Base-by-base conservation (phyloP, 2,888 invertebrate species). In the Acronicta psi region DNA sequence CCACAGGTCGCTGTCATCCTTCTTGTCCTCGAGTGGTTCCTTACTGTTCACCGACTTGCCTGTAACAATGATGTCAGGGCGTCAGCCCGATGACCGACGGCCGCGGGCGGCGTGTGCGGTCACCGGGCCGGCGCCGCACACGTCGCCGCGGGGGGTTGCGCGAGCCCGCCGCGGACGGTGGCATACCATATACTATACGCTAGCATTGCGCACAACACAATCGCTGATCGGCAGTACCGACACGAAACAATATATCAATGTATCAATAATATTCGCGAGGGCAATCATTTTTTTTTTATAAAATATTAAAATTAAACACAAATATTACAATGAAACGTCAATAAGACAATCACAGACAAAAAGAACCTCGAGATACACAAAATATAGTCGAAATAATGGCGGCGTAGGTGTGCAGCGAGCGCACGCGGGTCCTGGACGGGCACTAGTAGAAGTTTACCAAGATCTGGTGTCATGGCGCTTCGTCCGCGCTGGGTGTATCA, bases 1-100 rank as follows among this genome's bases (percentile, higher is more conserved):
- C 97, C 98, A 98, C 76, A 98, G 95, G 93, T 97, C 97, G 82
- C 95, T 97, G 91, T 97, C 97, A 91, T 97, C 97, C 91, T 97
- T 97, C 86, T 95, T 96, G 89, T 96, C 96, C 76, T 96, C 96
- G 79, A 93, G 88, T 77, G 95, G 94, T 88, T 96, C 96, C 91
- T 95, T 96, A 81, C 69, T 89, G 88, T 92, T 94, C 87, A 92
- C 94, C 84, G 95, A 95, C 92, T 96, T 96, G 90, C 95, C 96
- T 96, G 95, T 75, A 95, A 95, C 93, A 94, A 89, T 73, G 84
- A 89, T 80, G 80, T 82, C 80, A 84, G 78, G 82, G 83, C 86
- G 89, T 89, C 85, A 91, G 84, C 87, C 84, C 76, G 75, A 49
- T 18, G 70, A 23, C 59, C 69, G 36, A 38, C 46, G 42, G 42